Base-by-base conservation (phyloP, 1,140 invertebrate genomes). In the Chrysopa pallens region DNA sequence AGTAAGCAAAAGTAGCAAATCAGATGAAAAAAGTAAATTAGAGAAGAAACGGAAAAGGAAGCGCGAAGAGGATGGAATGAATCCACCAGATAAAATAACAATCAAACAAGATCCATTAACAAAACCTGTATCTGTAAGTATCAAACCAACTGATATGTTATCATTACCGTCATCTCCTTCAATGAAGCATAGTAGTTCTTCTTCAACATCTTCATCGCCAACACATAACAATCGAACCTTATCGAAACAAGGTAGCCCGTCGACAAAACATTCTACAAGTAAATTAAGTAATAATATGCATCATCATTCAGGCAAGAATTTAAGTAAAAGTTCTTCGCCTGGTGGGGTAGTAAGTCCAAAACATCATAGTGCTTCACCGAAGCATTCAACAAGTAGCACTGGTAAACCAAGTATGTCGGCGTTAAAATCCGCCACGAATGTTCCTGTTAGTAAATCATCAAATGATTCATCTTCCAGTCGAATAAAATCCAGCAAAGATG, bases 331-430 rank as follows among this genome's bases (percentile, higher is more conserved):
- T 46, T 63, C 64, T 44, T 60, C 68, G 48, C 61, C 68, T 43
- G 17, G 17, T 23, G 74, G 68, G 37, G 73, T 68, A 46, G 77
- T 65, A 39, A 81, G 72, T 63, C 78, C 78, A 59, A 76, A 76
- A 60, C 68, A 71, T 68, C 56, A 72, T 58, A 59, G 77, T 27
- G 70, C 76, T 0, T 83, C 80, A 5, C 79, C 81, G 8, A 86
- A 86, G 58, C 82, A 85, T 40, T 73, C 61, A 12, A 67, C 67
- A 1, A 63, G 71, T 1, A 75, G 80, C 46, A 77, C 80, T 1
- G 84, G 86, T 0, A 91, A 91, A 55, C 85, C 86, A 0, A 88
- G 84, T 52, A 85, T 91, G 76, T 85, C 82, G 0, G 74, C 84
- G 1, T 57, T 87, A n/a, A 87, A 87, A 55, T 84, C 79, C 15